These are phyloP conservation scores for Sebastes vulpes DNA, from an alignment of 2,797 vertebrate genomes.

Conservation along the genomic window DNA sequence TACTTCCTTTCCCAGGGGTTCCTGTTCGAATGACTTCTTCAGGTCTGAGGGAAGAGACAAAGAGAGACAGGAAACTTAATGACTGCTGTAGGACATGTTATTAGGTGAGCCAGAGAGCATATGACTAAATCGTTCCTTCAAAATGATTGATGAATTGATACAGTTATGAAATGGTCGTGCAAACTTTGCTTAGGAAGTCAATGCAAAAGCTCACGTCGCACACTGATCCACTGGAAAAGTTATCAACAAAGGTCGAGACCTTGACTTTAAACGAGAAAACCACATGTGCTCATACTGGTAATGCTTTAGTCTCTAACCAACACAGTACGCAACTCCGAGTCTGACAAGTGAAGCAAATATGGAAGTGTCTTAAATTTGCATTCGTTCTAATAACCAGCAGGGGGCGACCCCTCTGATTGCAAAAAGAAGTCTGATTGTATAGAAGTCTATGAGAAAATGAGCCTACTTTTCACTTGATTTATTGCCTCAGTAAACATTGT, in stretches of 20 bases:
- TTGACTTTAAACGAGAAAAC: background rate
- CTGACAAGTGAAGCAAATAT: too few species aligned
- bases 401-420: too few species aligned
- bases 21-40: slow-evolving; percentile 96
- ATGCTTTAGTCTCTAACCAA: background rate
- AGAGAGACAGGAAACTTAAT: slow-evolving; percentile 1
- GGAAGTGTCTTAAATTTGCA: background rate
- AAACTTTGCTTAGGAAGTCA: background rate
- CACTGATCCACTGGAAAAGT: background rate
- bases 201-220: background rate
- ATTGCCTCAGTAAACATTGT: too few species aligned
- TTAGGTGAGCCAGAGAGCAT: background rate
- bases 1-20: slow-evolving; percentile 96
- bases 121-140: background rate
- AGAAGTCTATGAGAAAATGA: too few species aligned
- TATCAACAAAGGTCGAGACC: background rate
- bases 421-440: too few species aligned
- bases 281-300: background rate
- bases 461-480: too few species aligned
- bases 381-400: rapidly evolving
- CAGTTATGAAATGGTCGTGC: background rate
- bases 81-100: background rate
- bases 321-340: rapidly evolving
- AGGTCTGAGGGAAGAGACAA: slow-evolving; percentile 86
- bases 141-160: background rate